Base-by-base conservation (phyloP, 2,797 vertebrate genomes). In the Lacerta agilis region DNA sequence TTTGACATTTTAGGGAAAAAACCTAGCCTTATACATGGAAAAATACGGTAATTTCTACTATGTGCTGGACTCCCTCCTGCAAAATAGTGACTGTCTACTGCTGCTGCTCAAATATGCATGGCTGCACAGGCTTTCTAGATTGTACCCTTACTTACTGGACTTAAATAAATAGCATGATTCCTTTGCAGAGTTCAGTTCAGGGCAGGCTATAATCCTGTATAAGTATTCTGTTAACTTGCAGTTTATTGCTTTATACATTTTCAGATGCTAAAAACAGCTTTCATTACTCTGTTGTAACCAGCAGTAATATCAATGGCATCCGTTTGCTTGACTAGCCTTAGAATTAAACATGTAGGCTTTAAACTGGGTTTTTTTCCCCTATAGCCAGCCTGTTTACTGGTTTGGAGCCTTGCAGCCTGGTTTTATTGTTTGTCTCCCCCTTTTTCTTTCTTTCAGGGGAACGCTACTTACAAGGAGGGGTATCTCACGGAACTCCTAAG, bases 361-460 rank as follows among this genome's bases (percentile, higher is more conserved):
- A 58, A 55, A 58, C 45, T 49, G 45, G 11, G 13, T 5, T 3
- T 1, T 1, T 27, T 87, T 80, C 8, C 43, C 64, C 71, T 82
- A 4, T 27, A 43, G 29, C 38, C 13, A 82, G 13, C 8, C 8
- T 13, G 15, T 61, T 64, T n/a, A 43, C 5, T 58, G 33, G 29
- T 61, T 73, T 43, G 23, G 4, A 81, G 17, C 6, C 23, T 10
- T 17, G 2, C 45, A 61, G 3, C 49, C 11, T 45, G 3, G 78
- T 81, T 87, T 76, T 81, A 73, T 11, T 85, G n/a, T 91, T 0
- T 90, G 6, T 17, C 18, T 4, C 4, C 66, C 25, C 25, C 29
- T 84, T 80, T 38, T 45, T 89, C 6, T 93, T 43, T 90, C 2
- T 95, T 92, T 67, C 93, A 92, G 93, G 88, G 79, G 23, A 0